Evolutionary conservation across 1,140 invertebrate genomes (phyloP).

Genomic region (Cephus cinctus): DNA sequence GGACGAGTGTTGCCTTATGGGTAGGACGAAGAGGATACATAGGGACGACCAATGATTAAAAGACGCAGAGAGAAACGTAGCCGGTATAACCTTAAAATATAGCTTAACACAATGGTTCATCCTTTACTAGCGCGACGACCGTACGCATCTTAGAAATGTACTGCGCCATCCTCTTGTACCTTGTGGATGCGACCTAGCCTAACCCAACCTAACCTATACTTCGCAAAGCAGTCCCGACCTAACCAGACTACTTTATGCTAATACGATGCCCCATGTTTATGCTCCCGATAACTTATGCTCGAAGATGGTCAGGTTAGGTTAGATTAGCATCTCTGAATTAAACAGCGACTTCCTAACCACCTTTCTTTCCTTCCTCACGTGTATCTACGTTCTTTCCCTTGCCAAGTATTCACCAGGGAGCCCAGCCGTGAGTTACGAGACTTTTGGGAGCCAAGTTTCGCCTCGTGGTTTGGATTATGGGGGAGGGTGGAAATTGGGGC

Average conservation of each 20-base stretch:
- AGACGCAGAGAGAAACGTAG: too few species aligned
- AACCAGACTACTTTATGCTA: constrained; percentile 20
- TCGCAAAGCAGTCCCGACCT: neutral
- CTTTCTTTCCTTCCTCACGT: neutral
- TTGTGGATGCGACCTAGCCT: neutral
- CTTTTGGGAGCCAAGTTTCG: too few species aligned
- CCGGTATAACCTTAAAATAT: too few species aligned
- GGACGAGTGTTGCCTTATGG: too few species aligned
- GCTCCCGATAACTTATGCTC: constrained; percentile 23
- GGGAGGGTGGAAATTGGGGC: too few species aligned
- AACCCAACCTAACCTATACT: neutral
- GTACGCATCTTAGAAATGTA: neutral
- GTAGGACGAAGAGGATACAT: too few species aligned
- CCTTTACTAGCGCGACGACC: neutral
- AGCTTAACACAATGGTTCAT: too few species aligned
- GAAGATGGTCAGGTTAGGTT: neutral
- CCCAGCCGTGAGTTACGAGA: too few species aligned
- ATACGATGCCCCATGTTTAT: constrained; percentile 20
- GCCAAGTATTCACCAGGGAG: too few species aligned
- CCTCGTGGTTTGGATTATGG: too few species aligned
- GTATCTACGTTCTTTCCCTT: too few species aligned
- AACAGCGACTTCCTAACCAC: constrained; percentile 1
- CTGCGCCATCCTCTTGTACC: neutral
- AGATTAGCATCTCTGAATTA: constrained; percentile 26
- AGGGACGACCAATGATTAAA: too few species aligned